Percentiles rank a stretch among this genome's conserved stretches.
Evolutionary conservation across 2,888 invertebrate genomes (phyloP).

Genomic region (Drosophila buzzatii): DNA sequence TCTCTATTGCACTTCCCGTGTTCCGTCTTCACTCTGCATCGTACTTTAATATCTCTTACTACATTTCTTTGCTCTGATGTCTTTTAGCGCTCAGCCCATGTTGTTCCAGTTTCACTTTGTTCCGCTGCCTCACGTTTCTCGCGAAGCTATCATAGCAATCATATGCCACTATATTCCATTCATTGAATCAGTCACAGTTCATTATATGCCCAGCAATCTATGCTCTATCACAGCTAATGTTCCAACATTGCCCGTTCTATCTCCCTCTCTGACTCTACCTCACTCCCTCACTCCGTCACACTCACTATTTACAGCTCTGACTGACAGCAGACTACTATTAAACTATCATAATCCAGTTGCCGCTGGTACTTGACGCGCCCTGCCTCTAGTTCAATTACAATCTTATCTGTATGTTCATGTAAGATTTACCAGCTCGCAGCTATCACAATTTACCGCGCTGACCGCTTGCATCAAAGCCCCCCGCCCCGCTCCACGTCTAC

Average conservation of each 20-base stretch:
- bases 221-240: background rate
- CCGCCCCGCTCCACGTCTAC: background rate
- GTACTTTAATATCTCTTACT: background rate
- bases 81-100: background rate
- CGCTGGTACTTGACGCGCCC: background rate
- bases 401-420: slow-evolving; percentile 61
- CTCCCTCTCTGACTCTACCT: background rate
- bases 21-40: too few relatives aligned
- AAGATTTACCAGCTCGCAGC: slow-evolving; percentile 51
- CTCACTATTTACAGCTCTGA: background rate
- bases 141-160: background rate
- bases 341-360: slow-evolving; percentile 10
- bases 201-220: slow-evolving; percentile 2
- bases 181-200: slow-evolving; percentile 4
- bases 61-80: background rate
- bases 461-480: slow-evolving; percentile 30
- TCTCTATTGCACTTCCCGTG: background rate
- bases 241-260: background rate
- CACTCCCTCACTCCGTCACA: background rate
- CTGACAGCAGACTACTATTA: slow-evolving; percentile 2
- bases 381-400: slow-evolving; percentile 19
- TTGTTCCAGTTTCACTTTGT: background rate
- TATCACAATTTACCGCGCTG: slow-evolving; percentile 35
- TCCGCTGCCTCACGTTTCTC: background rate
- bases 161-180: background rate